Evolutionary conservation across 2,888 invertebrate genomes (phyloP).

Genomic region (Piscicola geometra): DNA sequence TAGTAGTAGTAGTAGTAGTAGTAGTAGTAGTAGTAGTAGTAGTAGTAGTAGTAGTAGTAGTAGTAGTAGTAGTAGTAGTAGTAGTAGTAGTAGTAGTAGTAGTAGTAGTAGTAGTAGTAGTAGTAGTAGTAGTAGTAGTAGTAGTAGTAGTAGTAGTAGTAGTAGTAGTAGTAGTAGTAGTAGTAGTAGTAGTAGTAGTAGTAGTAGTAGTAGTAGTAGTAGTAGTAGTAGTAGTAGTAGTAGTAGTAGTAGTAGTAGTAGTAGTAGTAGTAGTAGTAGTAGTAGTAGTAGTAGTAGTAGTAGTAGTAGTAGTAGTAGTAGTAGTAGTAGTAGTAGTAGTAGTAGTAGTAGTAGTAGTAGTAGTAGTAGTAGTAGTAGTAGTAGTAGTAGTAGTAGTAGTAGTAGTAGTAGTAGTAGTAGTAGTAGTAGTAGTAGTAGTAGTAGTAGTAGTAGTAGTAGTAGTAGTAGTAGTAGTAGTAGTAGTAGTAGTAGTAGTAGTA

Average conservation of each 20-base stretch:
- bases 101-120: slow-evolving; percentile 12
- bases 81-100: slow-evolving; percentile 10
- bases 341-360: not conserved
- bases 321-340: slow-evolving; percentile 6
- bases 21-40: not conserved
- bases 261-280: slow-evolving; percentile 6
- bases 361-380: not conserved
- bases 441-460: not conserved
- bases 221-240: too few relatives aligned
- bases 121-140: slow-evolving; percentile 10
- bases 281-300: slow-evolving; percentile 3
- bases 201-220: slow-evolving; percentile 1
- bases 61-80: slow-evolving; percentile 12
- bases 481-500: slow-evolving; percentile 6
- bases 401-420: slow-evolving; percentile 11
- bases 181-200: not conserved
- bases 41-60: slow-evolving; percentile 12
- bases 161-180: slow-evolving; percentile 9
- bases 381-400: too few relatives aligned
- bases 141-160: slow-evolving; percentile 9
- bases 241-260: slow-evolving; percentile 10
- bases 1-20: not conserved
- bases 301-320: slow-evolving; percentile 2
- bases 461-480: slow-evolving; percentile 2
- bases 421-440: slow-evolving; percentile 9